Evolutionary conservation across 2,797 vertebrate species (phyloP), one percentile per base, ranked within the genome.

Genomic region (Adrianichthys oophorus): DNA sequence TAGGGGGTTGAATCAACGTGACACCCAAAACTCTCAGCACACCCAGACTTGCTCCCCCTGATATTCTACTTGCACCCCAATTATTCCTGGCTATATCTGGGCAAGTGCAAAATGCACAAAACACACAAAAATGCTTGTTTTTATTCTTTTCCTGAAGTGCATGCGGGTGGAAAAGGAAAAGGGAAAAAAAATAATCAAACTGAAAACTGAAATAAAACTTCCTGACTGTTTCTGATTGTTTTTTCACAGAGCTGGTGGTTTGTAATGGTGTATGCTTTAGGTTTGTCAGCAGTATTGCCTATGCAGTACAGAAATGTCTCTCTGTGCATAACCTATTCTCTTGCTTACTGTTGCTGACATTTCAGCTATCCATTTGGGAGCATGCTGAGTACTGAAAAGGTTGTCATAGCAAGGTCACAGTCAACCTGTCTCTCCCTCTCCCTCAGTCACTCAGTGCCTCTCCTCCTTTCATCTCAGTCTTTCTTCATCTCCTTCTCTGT

Each of bases 401-500:
- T 84, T 87, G 82, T 87, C 82, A 83, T 71, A 68, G 78, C 66
- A 72, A 71, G 70, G 65, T 72, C 79, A 71, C 67, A 63, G 41
- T 58, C 68, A 63, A 45, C 29, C 19, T 54, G 56, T 54, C 61
- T 29, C 50, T 16, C 52, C 29, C 32, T 37, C 41, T 24, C 54
- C 32, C 21, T 41, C 52, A 43, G 14, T 52, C 62, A 56, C 26
- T 56, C 43, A 53, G 40, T 41, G 13, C 56, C 56, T 56, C 45
- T 40, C 48, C 32, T 17, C 12, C 7, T 29, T 19, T 52, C 53
- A 47, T 58, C 58, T 21, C 58, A 41, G 14, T 21, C 24, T 56
- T 50, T 54, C 37, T 59, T 54, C 21, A 40, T 79, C 48, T 52
- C 7, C 41, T 10, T 23, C 46, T 64, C 60, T 44, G 41, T 74